phyloP scores from a whole-genome alignment of 1,140 invertebrate species.

The Musca vetustissima region DNA sequence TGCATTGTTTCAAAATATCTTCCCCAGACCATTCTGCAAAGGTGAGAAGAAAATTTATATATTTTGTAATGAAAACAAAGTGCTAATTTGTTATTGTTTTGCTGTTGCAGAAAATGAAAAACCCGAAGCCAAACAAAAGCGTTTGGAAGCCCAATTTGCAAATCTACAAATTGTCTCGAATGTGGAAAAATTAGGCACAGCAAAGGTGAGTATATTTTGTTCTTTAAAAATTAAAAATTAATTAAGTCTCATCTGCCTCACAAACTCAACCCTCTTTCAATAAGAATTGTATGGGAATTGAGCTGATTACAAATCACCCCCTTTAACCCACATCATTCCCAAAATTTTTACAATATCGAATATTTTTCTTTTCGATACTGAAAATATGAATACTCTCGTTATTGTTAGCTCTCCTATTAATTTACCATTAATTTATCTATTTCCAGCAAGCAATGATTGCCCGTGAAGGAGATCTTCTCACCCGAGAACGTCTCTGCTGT shows the following conservation, averaged over 20 bases:
- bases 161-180: slow-evolving; percentile 95
- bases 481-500: slow-evolving; percentile 95
- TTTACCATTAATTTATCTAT: background rate
- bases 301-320: too few species aligned
- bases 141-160: slow-evolving; percentile 91
- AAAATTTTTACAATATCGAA: too few species aligned
- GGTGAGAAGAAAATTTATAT: slow-evolving; percentile 60
- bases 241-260: too few species aligned
- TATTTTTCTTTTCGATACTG: too few species aligned
- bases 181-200: slow-evolving; percentile 93
- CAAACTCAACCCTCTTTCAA: too few species aligned
- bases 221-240: too few species aligned
- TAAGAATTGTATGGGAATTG: too few species aligned
- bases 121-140: slow-evolving; percentile 92
- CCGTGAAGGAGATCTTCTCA: slow-evolving; percentile 92
- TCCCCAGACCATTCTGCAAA: slow-evolving; percentile 92
- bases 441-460: slow-evolving; percentile 83
- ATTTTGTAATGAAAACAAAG: background rate
- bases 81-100: background rate
- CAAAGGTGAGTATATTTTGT: slow-evolving; percentile 70
- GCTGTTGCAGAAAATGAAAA: slow-evolving; percentile 84
- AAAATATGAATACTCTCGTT: too few species aligned
- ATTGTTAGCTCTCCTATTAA: too few species aligned
- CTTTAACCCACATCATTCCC: too few species aligned
- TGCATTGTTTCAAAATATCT: slow-evolving; percentile 98